Conservation (phyloP, 1,140 invertebrate genomes). For the Carcinoscorpius rotundicauda region DNA sequence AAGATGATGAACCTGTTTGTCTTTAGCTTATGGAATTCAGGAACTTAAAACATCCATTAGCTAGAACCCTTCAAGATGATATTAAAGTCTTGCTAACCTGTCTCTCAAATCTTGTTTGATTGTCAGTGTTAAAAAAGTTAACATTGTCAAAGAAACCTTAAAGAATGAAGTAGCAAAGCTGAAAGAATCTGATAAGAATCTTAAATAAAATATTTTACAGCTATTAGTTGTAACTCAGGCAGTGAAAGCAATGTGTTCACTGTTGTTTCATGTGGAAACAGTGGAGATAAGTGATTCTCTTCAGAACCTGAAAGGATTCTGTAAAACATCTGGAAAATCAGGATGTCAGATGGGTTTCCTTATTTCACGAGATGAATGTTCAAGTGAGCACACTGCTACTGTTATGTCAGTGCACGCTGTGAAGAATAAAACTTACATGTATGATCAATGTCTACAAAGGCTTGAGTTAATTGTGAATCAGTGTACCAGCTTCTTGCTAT, state of each 20-base stretch:
- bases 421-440: background rate
- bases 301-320: constrained; percentile 29
- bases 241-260: constrained; percentile 79
- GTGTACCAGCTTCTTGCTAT: constrained; percentile 62
- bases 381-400: no score
- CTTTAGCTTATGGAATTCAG: constrained; percentile 54
- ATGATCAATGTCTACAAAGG: background rate
- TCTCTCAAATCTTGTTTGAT: constrained; percentile 19
- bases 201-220: constrained; percentile 27
- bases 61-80: constrained; percentile 45
- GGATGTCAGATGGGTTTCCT: background rate
- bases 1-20: constrained; percentile 78
- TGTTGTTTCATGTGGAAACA: constrained; percentile 77
- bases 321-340: constrained; percentile 13
- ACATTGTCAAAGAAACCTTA: constrained; percentile 35
- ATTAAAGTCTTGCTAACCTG: constrained; percentile 14
- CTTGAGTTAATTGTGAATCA: constrained; percentile 32
- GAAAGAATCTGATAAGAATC: constrained; percentile 25
- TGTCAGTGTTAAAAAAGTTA: constrained; percentile 21
- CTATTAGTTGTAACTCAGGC: constrained; percentile 61
- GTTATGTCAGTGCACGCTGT: background rate
- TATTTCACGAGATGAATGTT: background rate
- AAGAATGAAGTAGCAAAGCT: constrained; percentile 33
- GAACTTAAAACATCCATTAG: constrained; percentile 49
- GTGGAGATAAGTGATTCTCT: constrained; percentile 62